Conservation (phyloP, 2,888 invertebrate species). For the Aradus depressus region DNA sequence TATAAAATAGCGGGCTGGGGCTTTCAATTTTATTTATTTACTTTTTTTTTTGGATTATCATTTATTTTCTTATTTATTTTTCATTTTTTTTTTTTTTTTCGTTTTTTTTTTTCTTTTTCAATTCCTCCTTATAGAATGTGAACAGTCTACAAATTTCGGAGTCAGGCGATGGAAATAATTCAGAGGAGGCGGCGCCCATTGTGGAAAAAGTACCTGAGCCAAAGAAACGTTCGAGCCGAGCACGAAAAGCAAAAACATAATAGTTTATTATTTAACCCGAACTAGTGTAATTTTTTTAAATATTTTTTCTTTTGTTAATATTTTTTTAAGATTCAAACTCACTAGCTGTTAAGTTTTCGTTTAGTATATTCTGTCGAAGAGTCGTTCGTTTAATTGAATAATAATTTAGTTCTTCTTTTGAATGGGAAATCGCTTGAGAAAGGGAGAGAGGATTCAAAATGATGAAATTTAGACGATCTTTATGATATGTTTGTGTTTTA, state of each 20-base stretch:
- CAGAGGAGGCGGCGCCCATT: not conserved
- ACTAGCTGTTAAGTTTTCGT: no score
- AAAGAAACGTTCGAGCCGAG: conserved; percentile 7
- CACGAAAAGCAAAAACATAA: conserved; percentile 10
- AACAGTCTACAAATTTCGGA: conserved; percentile 12
- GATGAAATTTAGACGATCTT: no score
- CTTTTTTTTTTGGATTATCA: conserved; percentile 4
- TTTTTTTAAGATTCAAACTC: no score
- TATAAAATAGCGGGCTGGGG: not conserved
- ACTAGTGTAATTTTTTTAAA: no score
- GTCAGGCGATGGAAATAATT: conserved; percentile 1
- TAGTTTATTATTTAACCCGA: not conserved
- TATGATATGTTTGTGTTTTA: no score
- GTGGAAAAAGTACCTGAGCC: conserved; percentile 1
- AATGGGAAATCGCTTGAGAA: no score
- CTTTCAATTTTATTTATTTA: not conserved
- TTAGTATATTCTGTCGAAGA: no score
- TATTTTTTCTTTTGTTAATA: no score
- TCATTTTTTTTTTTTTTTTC: conserved; percentile 5
- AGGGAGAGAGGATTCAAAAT: no score
- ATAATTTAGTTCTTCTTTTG: no score
- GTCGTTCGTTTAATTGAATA: no score
- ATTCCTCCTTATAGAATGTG: conserved; percentile 14
- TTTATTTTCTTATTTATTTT: no score
- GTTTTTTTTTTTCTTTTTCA: conserved; percentile 6